These are phyloP conservation scores for Drosophila orena DNA, from an alignment of 1,140 invertebrate species.

Conservation along the genomic window DNA sequence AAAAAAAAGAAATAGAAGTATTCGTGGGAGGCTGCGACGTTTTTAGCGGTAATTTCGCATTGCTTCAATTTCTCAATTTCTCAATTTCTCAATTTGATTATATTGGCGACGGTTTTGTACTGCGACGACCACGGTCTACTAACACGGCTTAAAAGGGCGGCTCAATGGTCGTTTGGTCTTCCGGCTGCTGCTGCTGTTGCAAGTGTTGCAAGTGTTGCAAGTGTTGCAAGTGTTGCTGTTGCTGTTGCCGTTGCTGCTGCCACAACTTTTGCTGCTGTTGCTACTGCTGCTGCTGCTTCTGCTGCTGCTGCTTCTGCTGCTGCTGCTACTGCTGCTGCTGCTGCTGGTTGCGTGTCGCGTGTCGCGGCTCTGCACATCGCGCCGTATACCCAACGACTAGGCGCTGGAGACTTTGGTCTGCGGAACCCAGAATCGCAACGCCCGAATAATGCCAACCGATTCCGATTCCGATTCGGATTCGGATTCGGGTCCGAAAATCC, in stretches of 20 bases:
- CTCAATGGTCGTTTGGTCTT: conserved; percentile 42
- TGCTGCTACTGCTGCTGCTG: conserved; percentile 29
- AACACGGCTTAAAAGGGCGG: conserved; percentile 37
- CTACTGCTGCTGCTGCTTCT: conserved; percentile 27
- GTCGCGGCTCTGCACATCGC: conserved; percentile 84
- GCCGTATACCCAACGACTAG: conserved; percentile 84
- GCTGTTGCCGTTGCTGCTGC: conserved; percentile 21
- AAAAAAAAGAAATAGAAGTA: conserved; percentile 1
- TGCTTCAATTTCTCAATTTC: neutral
- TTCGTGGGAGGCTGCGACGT: conserved; percentile 17
- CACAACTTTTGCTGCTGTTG: conserved; percentile 27
- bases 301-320: conserved; percentile 26
- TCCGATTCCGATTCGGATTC: neutral
- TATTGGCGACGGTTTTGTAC: conserved; percentile 13
- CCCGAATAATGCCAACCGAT: conserved; percentile 36
- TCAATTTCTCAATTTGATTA: neutral
- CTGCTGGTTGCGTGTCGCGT: conserved; percentile 61
- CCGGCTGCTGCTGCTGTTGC: conserved; percentile 23
- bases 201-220: conserved; percentile 11
- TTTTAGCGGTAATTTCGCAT: conserved; percentile 3
- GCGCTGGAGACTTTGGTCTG: conserved; percentile 70
- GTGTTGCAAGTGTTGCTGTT: conserved; percentile 28
- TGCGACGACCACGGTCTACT: conserved; percentile 14
- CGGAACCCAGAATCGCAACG: conserved; percentile 55
- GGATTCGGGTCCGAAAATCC: conserved; percentile 5